Base-by-base conservation (phyloP, 2,797 vertebrate species). In the Zalophus californianus region DNA sequence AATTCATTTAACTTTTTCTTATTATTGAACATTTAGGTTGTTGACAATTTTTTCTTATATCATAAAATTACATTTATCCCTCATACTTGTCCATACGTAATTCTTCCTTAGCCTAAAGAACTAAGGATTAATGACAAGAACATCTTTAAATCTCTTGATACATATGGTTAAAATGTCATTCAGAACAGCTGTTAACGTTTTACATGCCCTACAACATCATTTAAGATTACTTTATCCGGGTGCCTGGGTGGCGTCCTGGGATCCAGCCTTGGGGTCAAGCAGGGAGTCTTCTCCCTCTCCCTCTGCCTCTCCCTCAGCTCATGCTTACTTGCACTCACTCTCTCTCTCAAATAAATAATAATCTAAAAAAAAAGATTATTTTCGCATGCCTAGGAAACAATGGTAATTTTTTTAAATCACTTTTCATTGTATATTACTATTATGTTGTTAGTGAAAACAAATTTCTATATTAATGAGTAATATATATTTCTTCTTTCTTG, bases 71-170 rank as follows among this genome's bases (percentile, higher is more conserved):
- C 2, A 93, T 38, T 79, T 80, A 96, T 95, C 9, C 20, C 27
- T 70, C 56, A 84, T 60, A 87, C 6, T 2, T 66, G 18, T 56
- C 44, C 77, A 87, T 3, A 32, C 52, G 52, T 89, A 48, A 68
- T 66, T 88, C 87, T 94, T 96, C 52, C 32, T 92, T 58, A 50
- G 11, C 38, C 54, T 88, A 54, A 66, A 87, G 62, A 94, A 78
- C n/a, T 23, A 93, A 78, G 35, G n/a, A 89, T 70, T 35, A 72
- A 83, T 27, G 18, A 75, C 7, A 86, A 72, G 13, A 90, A 70
- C 3, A 14, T 83, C 72, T 80, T 82, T 41, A 73, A 92, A 90
- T 70, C 73, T 89, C 68, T 64, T 88, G n/a, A 92, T n/a, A 78
- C 16, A 50, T 48, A 62, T 35, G 66, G 32, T n/a, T 54, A 90